Base-by-base conservation (phyloP, 2,797 vertebrate species). In the Ctenopoma kingsleyae region DNA sequence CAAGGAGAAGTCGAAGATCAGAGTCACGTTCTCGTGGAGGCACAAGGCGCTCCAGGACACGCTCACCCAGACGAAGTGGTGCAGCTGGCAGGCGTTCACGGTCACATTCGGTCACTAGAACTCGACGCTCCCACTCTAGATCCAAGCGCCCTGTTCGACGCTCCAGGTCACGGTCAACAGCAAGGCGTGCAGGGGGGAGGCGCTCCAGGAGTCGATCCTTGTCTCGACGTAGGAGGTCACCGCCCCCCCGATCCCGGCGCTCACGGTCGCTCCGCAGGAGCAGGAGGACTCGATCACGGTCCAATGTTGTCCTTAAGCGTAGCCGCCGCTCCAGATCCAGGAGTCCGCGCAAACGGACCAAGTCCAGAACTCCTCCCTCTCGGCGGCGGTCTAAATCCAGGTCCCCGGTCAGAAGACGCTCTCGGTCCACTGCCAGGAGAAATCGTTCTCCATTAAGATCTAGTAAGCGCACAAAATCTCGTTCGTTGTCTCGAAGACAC, bases 311-410 rank as follows among this genome's bases (percentile, higher is more conserved):
- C 22, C 80, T 89, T 1, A 94, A 84, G 57, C 94, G 89, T 48
- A 89, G 76, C 55, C 86, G 90, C 0, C 91, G 90, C 32, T 92
- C 92, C 22, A 93, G 88, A 77, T 84, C 87, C 4, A 93, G 78
- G 52, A 93, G 77, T 78, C 76, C 75, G 11, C 85, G 82, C 35
- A 92, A 89, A 78, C 66, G 83, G 58, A 90, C 78, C 62, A 89
- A 91, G 82, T 94, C 93, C 43, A 89, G 84, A 76, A 93, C 92
- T 3, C 89, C 93, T 20, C 80, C 87, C 5, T 60, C 86, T 4
- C 78, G 78, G n/a, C 87, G 89, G 20, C 83, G 83, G 2, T 94
- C 95, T 17, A 94, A 93, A 74, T 95, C 96, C n/a, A 92, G 91
- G 27, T 95, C 95, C 0, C 92, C 92, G 16, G 82, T 82, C 66